Evolutionary conservation across 2,888 invertebrate genomes (phyloP).

Genomic region (Zygaena filipendulae): DNA sequence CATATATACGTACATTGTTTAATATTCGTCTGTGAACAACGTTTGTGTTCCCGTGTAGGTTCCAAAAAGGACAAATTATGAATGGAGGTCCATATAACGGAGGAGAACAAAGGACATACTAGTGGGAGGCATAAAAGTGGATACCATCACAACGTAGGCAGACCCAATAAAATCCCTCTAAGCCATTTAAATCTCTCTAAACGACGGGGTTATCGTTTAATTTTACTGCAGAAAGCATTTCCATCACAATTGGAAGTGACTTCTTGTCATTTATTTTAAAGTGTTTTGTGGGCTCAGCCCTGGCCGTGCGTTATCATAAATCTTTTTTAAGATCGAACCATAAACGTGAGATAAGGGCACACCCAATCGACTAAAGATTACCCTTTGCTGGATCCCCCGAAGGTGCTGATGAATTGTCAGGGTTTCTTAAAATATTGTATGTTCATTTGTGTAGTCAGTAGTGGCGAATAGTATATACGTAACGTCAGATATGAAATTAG

Average conservation of each 20-base stretch:
- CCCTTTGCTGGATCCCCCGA: conserved; percentile 46
- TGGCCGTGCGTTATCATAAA: conserved; percentile 66
- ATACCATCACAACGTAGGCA: conserved; percentile 39
- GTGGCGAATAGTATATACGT: not conserved
- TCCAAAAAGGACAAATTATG: too few relatives aligned
- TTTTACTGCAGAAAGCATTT: conserved; percentile 68
- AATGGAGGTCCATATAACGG: too few relatives aligned
- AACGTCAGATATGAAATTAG: too few relatives aligned
- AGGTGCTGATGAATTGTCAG: conserved; percentile 60
- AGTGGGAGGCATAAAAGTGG: conserved; percentile 36
- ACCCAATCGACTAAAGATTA: conserved; percentile 60
- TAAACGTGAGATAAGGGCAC: conserved; percentile 64
- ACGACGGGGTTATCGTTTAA: conserved; percentile 65
- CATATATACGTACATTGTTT: too few relatives aligned
- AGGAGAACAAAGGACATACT: too few relatives aligned
- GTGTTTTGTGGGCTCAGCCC: conserved; percentile 54
- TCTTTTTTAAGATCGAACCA: conserved; percentile 66
- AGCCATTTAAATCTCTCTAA: conserved; percentile 64
- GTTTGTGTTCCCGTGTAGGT: too few relatives aligned
- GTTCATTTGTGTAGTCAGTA: too few relatives aligned
- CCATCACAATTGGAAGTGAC: conserved; percentile 67
- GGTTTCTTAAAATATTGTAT: not conserved
- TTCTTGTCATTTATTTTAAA: conserved; percentile 68
- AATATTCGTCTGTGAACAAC: too few relatives aligned
- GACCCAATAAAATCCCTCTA: conserved; percentile 50